phyloP scores from a whole-genome alignment of 2,888 invertebrate genomes.

The Rhamnusium bicolor region DNA sequence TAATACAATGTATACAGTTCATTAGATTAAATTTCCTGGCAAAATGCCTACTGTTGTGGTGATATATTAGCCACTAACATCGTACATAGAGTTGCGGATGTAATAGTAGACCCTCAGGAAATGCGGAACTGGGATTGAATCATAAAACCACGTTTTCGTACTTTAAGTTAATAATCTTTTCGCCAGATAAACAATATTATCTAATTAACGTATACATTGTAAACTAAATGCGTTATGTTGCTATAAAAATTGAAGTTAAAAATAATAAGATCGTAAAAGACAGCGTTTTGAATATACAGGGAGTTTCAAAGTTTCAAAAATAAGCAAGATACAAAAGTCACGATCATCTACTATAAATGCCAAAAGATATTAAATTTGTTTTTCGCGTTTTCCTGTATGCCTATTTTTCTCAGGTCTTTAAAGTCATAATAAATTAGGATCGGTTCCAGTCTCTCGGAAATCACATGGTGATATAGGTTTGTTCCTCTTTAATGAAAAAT shows the following conservation, averaged over 20 bases:
- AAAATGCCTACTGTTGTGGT: not conserved
- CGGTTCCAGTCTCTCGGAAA: too few species aligned
- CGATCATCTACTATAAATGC: too few species aligned
- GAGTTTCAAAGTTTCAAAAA: too few species aligned
- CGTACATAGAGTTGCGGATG: not conserved
- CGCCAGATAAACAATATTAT: not conserved
- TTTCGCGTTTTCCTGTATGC: too few species aligned
- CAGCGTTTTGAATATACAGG: not conserved
- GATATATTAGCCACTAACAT: not conserved
- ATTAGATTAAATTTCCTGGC: not conserved
- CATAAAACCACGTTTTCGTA: not conserved
- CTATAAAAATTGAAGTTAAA: not conserved
- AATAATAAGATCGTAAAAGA: not conserved
- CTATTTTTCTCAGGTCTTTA: too few species aligned
- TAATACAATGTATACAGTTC: not conserved
- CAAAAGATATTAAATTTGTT: too few species aligned
- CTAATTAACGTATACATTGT: too few species aligned
- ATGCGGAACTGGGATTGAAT: not conserved
- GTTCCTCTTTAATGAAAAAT: too few species aligned
- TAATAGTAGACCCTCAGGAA: not conserved
- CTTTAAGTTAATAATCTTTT: not conserved
- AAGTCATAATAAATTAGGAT: too few species aligned
- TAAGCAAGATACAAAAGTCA: too few species aligned
- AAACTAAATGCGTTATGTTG: too few species aligned
- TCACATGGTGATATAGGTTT: too few species aligned